A percentile compares a stretch with the other conserved stretches of the same genome.
Conservation (phyloP, 2,797 vertebrate genomes). For the Phrynocephalus guinanensis region DNA sequence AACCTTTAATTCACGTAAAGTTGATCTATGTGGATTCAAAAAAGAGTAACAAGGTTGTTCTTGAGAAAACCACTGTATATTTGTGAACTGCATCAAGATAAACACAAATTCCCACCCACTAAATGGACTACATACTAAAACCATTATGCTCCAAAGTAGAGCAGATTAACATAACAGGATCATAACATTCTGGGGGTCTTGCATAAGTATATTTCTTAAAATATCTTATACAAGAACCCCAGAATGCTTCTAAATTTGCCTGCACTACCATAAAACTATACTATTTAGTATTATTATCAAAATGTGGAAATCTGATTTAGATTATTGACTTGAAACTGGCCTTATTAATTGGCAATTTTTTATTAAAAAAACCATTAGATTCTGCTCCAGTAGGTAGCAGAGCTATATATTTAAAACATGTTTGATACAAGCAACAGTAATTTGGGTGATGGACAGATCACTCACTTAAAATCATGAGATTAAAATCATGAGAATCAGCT, state of each 20-base stretch:
- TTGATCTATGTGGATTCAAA: neutral
- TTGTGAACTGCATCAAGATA: neutral
- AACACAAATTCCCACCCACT: slow-evolving; percentile 3
- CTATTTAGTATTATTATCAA: neutral
- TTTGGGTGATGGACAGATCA: neutral
- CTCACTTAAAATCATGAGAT: neutral
- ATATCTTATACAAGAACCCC: too few species aligned
- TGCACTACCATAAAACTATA: too few species aligned
- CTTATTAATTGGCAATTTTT: neutral
- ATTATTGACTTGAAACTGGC: too few species aligned
- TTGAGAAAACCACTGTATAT: too few species aligned
- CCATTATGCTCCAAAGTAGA: neutral
- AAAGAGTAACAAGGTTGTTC: neutral
- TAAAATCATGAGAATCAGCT: neutral
- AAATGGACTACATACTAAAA: neutral
- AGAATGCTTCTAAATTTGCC: too few species aligned
- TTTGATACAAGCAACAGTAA: neutral
- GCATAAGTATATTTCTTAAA: too few species aligned
- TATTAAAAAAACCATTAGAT: neutral
- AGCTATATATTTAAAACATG: too few species aligned
- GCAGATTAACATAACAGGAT: neutral
- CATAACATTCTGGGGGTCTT: too few species aligned
- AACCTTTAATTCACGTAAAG: neutral
- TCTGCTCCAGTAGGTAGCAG: neutral
- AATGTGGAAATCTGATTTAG: neutral